A percentile compares a stretch with the other conserved stretches of the same genome.
Evolutionary conservation across 1,140 invertebrate species (phyloP).

Genomic region (Tetragnatha versicolor): DNA sequence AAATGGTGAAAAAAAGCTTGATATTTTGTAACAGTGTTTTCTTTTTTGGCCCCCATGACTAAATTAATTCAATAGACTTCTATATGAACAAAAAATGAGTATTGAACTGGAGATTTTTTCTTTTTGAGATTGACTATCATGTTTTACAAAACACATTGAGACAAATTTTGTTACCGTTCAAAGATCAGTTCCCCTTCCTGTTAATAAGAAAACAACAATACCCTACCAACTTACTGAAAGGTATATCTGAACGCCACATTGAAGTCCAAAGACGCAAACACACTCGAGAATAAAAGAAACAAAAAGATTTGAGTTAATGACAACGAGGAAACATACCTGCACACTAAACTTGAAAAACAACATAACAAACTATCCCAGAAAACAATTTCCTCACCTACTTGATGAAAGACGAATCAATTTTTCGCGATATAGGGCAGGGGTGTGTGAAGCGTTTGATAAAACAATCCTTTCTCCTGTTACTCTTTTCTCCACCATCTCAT

Average conservation of each 20-base stretch:
- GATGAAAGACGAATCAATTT: conserved; percentile 23
- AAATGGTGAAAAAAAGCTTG: too few species aligned
- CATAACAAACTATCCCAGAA: neutral
- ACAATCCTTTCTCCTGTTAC: conserved; percentile 23
- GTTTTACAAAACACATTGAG: too few species aligned
- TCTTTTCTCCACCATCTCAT: neutral
- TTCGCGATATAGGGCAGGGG: conserved; percentile 2
- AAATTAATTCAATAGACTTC: too few species aligned
- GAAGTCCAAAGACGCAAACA: neutral
- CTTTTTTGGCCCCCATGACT: too few species aligned
- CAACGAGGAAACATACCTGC: conserved; percentile 3
- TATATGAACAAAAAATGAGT: too few species aligned
- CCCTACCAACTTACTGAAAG: neutral
- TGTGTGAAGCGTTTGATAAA: conserved; percentile 37
- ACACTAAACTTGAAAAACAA: too few species aligned
- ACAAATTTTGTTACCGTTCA: too few species aligned
- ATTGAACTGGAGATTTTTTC: too few species aligned
- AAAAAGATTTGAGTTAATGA: conserved; percentile 32
- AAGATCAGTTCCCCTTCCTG: too few species aligned
- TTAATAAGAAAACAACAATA: too few species aligned
- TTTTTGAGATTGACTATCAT: too few species aligned
- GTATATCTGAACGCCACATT: neutral
- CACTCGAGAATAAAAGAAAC: neutral
- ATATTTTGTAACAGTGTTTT: too few species aligned
- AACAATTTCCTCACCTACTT: conserved; percentile 23